Conservation (phyloP, 2,797 vertebrate genomes). For the Dryobates pubescens region DNA sequence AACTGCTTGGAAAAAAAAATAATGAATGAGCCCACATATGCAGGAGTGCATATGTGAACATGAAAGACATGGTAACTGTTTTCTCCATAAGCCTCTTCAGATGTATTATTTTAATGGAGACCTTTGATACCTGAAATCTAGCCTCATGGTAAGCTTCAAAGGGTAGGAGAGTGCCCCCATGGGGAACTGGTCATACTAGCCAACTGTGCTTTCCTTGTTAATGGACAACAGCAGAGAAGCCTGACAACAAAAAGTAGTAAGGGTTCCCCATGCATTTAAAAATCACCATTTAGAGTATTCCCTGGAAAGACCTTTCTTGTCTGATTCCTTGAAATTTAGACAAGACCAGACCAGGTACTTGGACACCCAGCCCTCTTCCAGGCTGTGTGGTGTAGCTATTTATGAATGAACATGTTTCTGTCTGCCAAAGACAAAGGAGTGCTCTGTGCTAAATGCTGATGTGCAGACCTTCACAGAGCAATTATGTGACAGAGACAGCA, state of each 20-base stretch:
- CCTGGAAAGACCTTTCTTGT: neutral
- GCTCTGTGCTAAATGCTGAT: neutral
- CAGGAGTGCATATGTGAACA: neutral
- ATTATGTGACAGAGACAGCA: fast-evolving
- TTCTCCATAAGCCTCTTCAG: neutral
- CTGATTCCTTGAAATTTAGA: neutral
- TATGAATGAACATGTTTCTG: neutral
- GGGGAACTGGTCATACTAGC: neutral
- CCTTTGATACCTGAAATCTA: neutral
- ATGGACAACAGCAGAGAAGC: neutral
- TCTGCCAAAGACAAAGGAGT: neutral
- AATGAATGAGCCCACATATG: neutral
- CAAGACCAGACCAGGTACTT: neutral
- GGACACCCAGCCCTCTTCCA: neutral
- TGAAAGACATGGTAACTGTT: neutral
- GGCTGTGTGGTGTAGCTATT: neutral
- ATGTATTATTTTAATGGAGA: neutral
- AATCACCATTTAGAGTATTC: neutral
- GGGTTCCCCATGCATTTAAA: neutral
- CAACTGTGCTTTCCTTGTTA: neutral
- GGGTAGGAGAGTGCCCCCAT: fast-evolving
- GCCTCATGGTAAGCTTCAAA: neutral
- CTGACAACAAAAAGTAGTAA: neutral
- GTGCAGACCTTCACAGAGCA: neutral
- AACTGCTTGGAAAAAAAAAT: neutral